Evolutionary conservation across 1,140 invertebrate species (phyloP).

Genomic region (Anoplophora glabripennis): DNA sequence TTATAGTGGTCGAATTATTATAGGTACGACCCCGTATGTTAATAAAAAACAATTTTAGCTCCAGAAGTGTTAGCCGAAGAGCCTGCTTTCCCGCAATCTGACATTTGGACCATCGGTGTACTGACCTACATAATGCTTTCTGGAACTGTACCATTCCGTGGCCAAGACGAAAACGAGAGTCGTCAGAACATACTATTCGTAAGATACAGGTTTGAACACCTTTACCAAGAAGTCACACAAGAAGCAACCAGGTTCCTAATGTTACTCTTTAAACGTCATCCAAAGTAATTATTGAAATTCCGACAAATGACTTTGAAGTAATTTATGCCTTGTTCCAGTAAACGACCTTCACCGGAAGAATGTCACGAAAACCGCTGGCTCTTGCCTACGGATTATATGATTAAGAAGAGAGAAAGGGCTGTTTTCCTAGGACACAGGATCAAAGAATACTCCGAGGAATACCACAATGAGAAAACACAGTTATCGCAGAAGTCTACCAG

Average conservation of each 20-base stretch:
- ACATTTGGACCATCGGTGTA: slow-evolving; percentile 95
- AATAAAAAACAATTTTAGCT: slow-evolving; percentile 57
- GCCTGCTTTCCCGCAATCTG: slow-evolving; percentile 81
- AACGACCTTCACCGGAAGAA: slow-evolving; percentile 89
- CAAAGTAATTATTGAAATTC: slow-evolving; percentile 60
- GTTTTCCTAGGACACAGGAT: slow-evolving; percentile 78
- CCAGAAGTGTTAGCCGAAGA: slow-evolving; percentile 91
- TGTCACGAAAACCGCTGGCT: slow-evolving; percentile 95
- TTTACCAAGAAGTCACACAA: slow-evolving; percentile 92
- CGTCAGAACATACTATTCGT: slow-evolving; percentile 90
- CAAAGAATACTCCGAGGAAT: slow-evolving; percentile 76
- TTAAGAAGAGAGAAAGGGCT: slow-evolving; percentile 87
- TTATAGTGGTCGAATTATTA: too few species aligned
- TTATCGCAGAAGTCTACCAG: slow-evolving; percentile 58
- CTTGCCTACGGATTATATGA: slow-evolving; percentile 85
- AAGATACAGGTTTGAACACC: slow-evolving; percentile 89
- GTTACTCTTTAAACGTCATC: slow-evolving; percentile 90
- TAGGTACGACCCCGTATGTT: too few species aligned
- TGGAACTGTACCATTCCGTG: slow-evolving; percentile 89
- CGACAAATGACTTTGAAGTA: slow-evolving; percentile 1
- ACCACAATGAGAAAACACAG: slow-evolving; percentile 63
- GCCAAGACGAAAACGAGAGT: slow-evolving; percentile 78
- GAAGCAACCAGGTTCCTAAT: slow-evolving; percentile 94
- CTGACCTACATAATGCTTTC: slow-evolving; percentile 92
- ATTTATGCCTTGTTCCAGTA: slow-evolving; percentile 59